These are phyloP conservation scores for Andrena cerasifolii DNA, from an alignment of 1,140 invertebrate genomes.

Conservation along the genomic window DNA sequence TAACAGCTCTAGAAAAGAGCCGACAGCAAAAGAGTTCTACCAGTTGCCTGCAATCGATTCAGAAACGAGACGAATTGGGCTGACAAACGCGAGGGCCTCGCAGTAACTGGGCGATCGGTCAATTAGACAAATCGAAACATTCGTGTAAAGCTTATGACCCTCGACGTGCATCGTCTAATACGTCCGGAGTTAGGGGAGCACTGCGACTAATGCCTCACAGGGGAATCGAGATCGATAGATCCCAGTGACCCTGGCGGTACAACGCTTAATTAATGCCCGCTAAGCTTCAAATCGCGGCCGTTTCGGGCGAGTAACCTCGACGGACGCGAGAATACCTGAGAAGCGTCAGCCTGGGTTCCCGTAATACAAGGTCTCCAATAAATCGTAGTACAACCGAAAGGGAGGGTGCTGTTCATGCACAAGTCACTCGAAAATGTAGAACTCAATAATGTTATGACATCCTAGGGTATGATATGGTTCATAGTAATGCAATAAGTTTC, in stretches of 20 bases:
- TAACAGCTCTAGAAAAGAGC: no score
- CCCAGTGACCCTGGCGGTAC: background rate
- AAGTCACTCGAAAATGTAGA: no score
- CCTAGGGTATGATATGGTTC: no score
- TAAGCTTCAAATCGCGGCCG: background rate
- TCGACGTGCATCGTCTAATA: slow-evolving; percentile 1
- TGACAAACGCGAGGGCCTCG: no score
- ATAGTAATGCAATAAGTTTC: no score
- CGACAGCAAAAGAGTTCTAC: no score
- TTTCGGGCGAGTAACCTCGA: slow-evolving; percentile 6
- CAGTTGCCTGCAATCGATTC: no score
- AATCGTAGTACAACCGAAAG: no score
- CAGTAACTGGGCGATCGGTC: background rate
- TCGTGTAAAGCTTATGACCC: slow-evolving; percentile 38
- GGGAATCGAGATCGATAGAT: slow-evolving; percentile 39
- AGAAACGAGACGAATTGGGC: no score
- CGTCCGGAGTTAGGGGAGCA: slow-evolving; percentile 15
- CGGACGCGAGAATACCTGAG: background rate
- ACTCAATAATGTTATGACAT: no score
- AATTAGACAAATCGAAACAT: slow-evolving; percentile 42
- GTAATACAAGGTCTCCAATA: no score
- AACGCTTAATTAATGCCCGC: slow-evolving; percentile 29
- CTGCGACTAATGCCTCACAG: slow-evolving; percentile 5
- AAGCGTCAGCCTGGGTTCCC: background rate
- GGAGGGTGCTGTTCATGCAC: no score